A percentile compares a stretch with the other conserved stretches of the same genome.
Evolutionary conservation across 2,888 invertebrate species (phyloP).

Genomic region (Fragum fragum): DNA sequence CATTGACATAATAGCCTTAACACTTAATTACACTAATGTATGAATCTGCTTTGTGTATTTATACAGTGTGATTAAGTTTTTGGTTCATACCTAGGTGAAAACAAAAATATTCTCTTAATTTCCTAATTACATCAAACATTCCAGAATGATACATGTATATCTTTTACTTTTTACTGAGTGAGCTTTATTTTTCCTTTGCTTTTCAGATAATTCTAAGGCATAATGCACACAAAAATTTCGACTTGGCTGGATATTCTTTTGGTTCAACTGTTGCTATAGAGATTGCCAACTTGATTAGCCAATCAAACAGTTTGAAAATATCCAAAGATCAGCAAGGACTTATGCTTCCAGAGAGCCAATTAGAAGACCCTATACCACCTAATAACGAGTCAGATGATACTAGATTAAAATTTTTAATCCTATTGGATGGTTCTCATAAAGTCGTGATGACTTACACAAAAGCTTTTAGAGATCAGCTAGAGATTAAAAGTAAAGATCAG

Average conservation of each 20-base stretch:
- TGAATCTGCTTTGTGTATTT: no score
- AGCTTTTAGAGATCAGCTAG: constrained; percentile 75
- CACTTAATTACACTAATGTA: no score
- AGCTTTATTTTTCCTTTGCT: no score
- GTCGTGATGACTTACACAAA: constrained; percentile 87
- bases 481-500: constrained; percentile 68
- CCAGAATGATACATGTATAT: no score
- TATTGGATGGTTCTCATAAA: constrained; percentile 93
- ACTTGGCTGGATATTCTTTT: constrained; percentile 97
- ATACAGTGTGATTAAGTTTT: no score
- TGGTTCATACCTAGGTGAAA: no score
- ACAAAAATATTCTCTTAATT: no score
- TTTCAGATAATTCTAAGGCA: constrained; percentile 45
- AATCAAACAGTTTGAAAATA: constrained; percentile 13
- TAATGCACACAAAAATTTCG: constrained; percentile 90
- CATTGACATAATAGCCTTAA: no score
- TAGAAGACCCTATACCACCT: not conserved
- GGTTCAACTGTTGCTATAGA: constrained; percentile 98
- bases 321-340: no score
- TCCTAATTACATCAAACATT: no score
- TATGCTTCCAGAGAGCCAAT: constrained; percentile 20
- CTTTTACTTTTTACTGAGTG: no score
- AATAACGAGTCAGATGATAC: constrained; percentile 2
- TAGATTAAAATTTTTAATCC: constrained; percentile 88
- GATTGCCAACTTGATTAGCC: constrained; percentile 90